Percentiles rank a stretch among this genome's conserved stretches.
phyloP scores from a whole-genome alignment of 2,888 invertebrate genomes.

The Prenolepis imparis region DNA sequence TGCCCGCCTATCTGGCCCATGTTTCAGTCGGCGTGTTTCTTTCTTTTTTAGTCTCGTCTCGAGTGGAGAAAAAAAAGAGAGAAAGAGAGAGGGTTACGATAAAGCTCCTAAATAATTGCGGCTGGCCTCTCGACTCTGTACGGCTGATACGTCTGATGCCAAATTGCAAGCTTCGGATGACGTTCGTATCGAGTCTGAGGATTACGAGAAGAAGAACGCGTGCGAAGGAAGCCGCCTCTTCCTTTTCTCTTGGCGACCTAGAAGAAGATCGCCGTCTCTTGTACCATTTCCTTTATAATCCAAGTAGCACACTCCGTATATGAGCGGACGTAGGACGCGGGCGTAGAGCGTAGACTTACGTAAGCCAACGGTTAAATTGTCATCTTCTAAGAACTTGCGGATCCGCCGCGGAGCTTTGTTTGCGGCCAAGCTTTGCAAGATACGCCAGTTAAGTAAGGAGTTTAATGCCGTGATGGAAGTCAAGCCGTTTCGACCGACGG shows the following conservation, averaged over 20 bases:
- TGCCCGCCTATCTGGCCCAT: conserved; percentile 82
- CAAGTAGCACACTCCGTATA: neutral
- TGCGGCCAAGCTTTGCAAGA: conserved; percentile 24
- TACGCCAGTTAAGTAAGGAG: conserved; percentile 47
- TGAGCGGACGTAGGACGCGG: conserved; percentile 26
- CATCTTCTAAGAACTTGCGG: conserved; percentile 8
- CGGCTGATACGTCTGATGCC: conserved; percentile 75
- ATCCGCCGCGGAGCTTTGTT: conserved; percentile 11
- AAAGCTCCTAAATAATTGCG: conserved; percentile 83
- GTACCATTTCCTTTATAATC: conserved; percentile 16
- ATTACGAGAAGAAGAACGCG: conserved; percentile 30
- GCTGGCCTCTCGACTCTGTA: conserved; percentile 72
- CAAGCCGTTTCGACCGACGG: conserved; percentile 49
- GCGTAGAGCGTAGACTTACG: neutral
- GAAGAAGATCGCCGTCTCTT: neutral
- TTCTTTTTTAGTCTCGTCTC: conserved; percentile 79
- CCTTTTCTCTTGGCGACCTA: neutral
- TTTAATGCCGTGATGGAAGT: conserved; percentile 49
- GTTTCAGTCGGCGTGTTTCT: conserved; percentile 80
- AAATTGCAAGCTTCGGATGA: conserved; percentile 67
- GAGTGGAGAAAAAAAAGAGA: conserved; percentile 67
- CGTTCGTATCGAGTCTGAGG: conserved; percentile 34
- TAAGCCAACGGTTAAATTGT: conserved; percentile 9
- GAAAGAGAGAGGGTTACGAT: conserved; percentile 79
- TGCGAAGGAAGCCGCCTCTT: conserved; percentile 4